A percentile compares a stretch with the other conserved stretches of the same genome.
Evolutionary conservation across 2,797 vertebrate species (phyloP).

Genomic region (Sebastes wilsoni): DNA sequence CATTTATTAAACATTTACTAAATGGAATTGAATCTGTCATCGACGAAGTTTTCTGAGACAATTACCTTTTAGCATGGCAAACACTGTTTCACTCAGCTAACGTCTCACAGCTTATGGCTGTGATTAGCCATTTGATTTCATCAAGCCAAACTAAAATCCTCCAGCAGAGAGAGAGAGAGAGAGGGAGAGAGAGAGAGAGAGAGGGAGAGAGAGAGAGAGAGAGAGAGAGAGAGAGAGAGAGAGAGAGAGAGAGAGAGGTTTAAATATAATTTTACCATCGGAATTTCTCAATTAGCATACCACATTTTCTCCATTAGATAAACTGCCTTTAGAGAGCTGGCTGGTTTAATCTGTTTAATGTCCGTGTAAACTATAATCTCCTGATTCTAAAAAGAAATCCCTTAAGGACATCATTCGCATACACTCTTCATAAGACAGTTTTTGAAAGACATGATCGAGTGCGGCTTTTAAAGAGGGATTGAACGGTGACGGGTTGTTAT

Average conservation of each 20-base stretch:
- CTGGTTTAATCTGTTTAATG: slow-evolving; percentile 86
- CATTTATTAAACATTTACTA: slow-evolving; percentile 96
- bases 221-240: slow-evolving; percentile 2
- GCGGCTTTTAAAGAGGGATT: slow-evolving; percentile 77
- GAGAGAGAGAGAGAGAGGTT: slow-evolving; percentile 39
- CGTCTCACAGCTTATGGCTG: slow-evolving; percentile 78
- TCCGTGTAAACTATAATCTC: slow-evolving; percentile 86
- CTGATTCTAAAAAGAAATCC: slow-evolving; percentile 84
- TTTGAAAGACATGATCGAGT: slow-evolving; percentile 79
- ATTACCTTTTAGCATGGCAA: slow-evolving; percentile 95
- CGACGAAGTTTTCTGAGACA: slow-evolving; percentile 89
- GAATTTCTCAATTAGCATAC: slow-evolving; percentile 86
- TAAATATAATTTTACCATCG: slow-evolving; percentile 82
- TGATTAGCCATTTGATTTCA: slow-evolving; percentile 84
- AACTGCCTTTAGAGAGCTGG: slow-evolving; percentile 85
- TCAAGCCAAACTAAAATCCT: slow-evolving; percentile 79
- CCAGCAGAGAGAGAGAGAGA: slow-evolving; percentile 36
- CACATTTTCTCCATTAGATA: slow-evolving; percentile 86
- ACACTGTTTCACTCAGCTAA: slow-evolving; percentile 87
- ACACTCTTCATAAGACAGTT: slow-evolving; percentile 77
- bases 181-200: slow-evolving; percentile 28
- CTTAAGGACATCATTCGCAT: slow-evolving; percentile 83
- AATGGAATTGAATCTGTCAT: slow-evolving; percentile 99
- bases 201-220: neutral
- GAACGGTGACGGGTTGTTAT: slow-evolving; percentile 64